Percentiles rank a stretch among this genome's conserved stretches.
Conservation (phyloP, 1,140 invertebrate genomes). For the Euwallacea similis region DNA sequence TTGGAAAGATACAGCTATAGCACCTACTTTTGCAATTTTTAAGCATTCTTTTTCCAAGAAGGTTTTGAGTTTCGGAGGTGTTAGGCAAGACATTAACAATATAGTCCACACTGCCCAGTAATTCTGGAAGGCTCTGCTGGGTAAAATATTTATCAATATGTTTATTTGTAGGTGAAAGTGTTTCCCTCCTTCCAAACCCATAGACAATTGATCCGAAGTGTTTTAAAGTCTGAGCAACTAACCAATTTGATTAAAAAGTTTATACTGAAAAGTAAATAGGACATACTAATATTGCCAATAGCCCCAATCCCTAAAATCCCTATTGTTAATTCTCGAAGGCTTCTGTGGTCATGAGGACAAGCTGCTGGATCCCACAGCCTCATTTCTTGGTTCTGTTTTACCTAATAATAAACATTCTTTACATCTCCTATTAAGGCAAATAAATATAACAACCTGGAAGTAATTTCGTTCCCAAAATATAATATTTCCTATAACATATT, state of each 20-base stretch:
- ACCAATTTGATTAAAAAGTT: slow-evolving; percentile 8
- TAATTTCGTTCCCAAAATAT: slow-evolving; percentile 58
- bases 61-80: slow-evolving; percentile 55
- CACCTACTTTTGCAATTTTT: slow-evolving; percentile 49
- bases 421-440: background rate
- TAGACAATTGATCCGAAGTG: slow-evolving; percentile 50
- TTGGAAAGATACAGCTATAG: background rate
- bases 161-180: slow-evolving; percentile 36
- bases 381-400: slow-evolving; percentile 53
- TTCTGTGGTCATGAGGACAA: slow-evolving; percentile 51
- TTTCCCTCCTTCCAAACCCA: slow-evolving; percentile 52
- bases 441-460: slow-evolving; percentile 17
- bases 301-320: slow-evolving; percentile 59
- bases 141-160: slow-evolving; percentile 50
- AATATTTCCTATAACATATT: slow-evolving; percentile 61
- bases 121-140: slow-evolving; percentile 50
- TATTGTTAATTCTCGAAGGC: slow-evolving; percentile 55
- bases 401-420: slow-evolving; percentile 22
- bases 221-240: slow-evolving; percentile 56
- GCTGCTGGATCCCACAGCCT: slow-evolving; percentile 52
- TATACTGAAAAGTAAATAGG: background rate
- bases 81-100: slow-evolving; percentile 61
- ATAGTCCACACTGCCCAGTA: slow-evolving; percentile 61
- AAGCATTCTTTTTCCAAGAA: slow-evolving; percentile 55
- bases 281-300: slow-evolving; percentile 56